Evolutionary conservation across 2,888 invertebrate species (phyloP).

Genomic region (Eristalis intricaria): DNA sequence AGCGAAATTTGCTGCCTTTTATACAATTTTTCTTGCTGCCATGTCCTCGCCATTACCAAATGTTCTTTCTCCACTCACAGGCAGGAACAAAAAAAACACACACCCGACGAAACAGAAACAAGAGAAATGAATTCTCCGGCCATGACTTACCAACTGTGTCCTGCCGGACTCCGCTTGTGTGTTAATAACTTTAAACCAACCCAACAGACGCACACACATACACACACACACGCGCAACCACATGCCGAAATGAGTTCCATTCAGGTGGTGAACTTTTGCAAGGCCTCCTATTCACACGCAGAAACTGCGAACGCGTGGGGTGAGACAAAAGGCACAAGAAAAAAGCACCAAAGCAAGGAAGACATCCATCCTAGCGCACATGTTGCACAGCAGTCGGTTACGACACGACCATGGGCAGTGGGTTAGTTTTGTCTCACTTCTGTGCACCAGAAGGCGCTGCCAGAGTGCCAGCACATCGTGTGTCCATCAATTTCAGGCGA

Average conservation of each 20-base stretch:
- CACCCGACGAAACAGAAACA: background rate
- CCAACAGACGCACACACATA: background rate
- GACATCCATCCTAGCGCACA: conserved; percentile 53
- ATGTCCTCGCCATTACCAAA: conserved; percentile 51
- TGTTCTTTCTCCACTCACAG: conserved; percentile 23
- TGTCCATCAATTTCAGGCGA: conserved; percentile 61
- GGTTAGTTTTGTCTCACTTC: conserved; percentile 38
- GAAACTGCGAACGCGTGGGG: background rate
- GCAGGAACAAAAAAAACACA: background rate
- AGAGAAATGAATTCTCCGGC: conserved; percentile 15
- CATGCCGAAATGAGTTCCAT: background rate
- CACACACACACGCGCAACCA: background rate
- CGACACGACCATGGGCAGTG: background rate
- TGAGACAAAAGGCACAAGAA: background rate
- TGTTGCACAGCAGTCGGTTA: conserved; percentile 59
- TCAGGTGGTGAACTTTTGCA: conserved; percentile 47
- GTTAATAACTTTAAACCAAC: conserved; percentile 63
- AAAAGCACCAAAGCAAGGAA: background rate
- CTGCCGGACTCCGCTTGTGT: background rate
- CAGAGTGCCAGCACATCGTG: background rate
- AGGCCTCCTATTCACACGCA: background rate
- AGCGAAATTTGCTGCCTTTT: conserved; percentile 61
- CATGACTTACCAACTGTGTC: conserved; percentile 53
- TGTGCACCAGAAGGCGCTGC: conserved; percentile 23
- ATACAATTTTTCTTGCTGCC: conserved; percentile 46